phyloP scores from a whole-genome alignment of 2,113 vertebrate genomes.

The Megaceryle maxima region DNA sequence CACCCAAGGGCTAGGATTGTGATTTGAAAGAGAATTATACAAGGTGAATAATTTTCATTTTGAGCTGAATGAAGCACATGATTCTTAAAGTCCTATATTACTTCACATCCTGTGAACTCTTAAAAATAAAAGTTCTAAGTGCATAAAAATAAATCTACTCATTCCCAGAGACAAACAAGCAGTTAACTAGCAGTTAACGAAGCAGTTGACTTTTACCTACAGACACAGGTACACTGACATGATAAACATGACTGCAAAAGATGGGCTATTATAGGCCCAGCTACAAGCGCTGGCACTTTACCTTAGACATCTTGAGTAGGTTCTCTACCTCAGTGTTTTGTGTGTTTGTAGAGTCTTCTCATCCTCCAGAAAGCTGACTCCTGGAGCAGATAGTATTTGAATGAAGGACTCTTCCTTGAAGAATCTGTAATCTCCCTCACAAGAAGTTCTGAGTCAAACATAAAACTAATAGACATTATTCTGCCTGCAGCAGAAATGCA shows the following conservation, averaged over 20 bases:
- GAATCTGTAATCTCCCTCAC: background rate
- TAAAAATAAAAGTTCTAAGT: background rate
- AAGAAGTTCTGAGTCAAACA: background rate
- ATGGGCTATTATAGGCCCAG: background rate
- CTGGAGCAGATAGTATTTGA: background rate
- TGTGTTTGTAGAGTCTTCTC: background rate
- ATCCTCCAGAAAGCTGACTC: background rate
- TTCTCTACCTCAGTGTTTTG: background rate
- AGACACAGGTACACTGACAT: rapidly evolving
- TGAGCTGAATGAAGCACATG: background rate
- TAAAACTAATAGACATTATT: slow-evolving; percentile 9
- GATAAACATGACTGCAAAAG: rapidly evolving
- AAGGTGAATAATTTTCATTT: background rate
- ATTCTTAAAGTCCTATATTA: background rate
- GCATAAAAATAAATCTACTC: background rate
- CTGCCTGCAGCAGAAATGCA: slow-evolving; percentile 5
- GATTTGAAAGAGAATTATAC: background rate
- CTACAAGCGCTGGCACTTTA: background rate
- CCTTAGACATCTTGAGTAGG: background rate
- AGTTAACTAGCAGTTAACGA: background rate
- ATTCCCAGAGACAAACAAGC: background rate
- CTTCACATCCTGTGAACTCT: background rate
- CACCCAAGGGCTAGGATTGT: background rate
- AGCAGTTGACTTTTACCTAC: too few species aligned
- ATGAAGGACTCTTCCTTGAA: background rate